Evolutionary conservation across 2,113 vertebrate genomes (phyloP).

Genomic region (Aleadryas rufinucha): DNA sequence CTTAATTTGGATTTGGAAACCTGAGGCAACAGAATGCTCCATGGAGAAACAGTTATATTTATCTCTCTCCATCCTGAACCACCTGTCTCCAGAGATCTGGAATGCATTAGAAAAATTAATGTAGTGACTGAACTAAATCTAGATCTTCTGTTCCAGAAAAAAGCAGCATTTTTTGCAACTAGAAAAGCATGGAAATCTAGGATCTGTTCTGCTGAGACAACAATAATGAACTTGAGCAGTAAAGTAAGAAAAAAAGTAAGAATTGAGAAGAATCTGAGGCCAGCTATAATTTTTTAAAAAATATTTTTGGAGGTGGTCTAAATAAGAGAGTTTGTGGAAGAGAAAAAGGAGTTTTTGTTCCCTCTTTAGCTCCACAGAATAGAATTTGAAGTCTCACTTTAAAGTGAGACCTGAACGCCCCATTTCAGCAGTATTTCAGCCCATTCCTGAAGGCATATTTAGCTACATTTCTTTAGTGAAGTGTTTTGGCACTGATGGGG

Average conservation of each 20-base stretch:
- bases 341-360: not conserved
- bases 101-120: conserved; percentile 40
- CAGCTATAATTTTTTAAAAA: not conserved
- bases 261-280: not conserved
- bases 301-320: not conserved
- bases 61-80: not conserved
- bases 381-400: not conserved
- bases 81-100: conserved; percentile 27
- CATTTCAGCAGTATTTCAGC: not conserved
- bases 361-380: not conserved
- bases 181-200: not conserved
- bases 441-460: not conserved
- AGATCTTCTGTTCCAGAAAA: not conserved
- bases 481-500: not conserved
- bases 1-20: conserved; percentile 62
- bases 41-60: conserved; percentile 28
- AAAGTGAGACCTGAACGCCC: not conserved
- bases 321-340: not conserved
- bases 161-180: not conserved
- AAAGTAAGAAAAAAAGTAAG: not conserved
- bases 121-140: not conserved
- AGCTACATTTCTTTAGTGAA: not conserved
- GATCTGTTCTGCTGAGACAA: not conserved
- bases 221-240: not conserved
- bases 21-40: conserved; percentile 30